These are phyloP conservation scores for Mola mola DNA, from an alignment of 2,113 vertebrate species.

Conservation along the genomic window DNA sequence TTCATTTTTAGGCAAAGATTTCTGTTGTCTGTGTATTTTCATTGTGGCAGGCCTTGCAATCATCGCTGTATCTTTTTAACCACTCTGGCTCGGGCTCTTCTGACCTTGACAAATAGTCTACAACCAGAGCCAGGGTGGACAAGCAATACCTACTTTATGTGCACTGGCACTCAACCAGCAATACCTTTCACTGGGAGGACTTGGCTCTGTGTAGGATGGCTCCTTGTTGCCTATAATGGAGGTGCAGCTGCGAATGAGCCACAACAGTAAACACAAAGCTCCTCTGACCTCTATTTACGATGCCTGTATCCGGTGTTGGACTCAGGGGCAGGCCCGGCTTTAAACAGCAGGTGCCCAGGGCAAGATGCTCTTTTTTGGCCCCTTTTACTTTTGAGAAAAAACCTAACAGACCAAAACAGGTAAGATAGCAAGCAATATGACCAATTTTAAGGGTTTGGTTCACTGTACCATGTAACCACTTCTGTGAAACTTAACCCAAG, in stretches of 20 bases:
- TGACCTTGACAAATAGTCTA: conserved; percentile 57
- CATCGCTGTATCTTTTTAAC: conserved; percentile 25
- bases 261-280: conserved; percentile 18
- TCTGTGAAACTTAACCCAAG: too few species aligned
- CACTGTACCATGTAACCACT: too few species aligned
- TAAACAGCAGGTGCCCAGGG: not conserved
- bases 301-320: not conserved
- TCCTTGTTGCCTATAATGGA: conserved; percentile 45
- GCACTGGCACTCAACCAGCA: conserved; percentile 46
- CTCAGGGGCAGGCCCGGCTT: not conserved
- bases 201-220: conserved; percentile 23
- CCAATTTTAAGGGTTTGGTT: too few species aligned
- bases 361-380: too few species aligned
- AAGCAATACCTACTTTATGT: conserved; percentile 57
- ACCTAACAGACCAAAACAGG: too few species aligned
- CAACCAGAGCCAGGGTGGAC: conserved; percentile 63
- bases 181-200: conserved; percentile 21
- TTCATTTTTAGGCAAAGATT: conserved; percentile 4
- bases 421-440: too few species aligned
- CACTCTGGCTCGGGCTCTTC: conserved; percentile 34
- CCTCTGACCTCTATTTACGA: conserved; percentile 9
- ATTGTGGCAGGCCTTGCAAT: not conserved
- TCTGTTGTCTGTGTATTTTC: conserved; percentile 14
- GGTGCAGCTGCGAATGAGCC: conserved; percentile 3
- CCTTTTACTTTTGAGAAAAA: too few species aligned